Conservation (phyloP, 2,797 vertebrate genomes). For the Phrynocephalus guinanensis region DNA sequence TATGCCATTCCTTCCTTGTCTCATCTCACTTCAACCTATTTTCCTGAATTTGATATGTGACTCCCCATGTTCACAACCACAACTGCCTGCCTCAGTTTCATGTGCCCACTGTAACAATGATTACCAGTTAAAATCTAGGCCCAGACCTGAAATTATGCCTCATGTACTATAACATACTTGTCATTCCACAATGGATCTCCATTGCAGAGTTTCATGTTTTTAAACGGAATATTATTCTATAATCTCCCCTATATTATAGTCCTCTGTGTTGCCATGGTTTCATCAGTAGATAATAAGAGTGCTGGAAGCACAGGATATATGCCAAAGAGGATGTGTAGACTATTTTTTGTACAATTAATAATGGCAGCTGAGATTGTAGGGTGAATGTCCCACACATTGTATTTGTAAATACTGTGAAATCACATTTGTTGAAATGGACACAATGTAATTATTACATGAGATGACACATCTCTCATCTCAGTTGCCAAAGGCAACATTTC, state of each 20-base stretch:
- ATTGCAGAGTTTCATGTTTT: background rate
- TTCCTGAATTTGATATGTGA: background rate
- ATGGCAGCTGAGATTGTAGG: constrained; percentile 26
- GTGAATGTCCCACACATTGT: constrained; percentile 16
- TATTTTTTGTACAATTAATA: constrained; percentile 33
- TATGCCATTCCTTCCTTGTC: background rate
- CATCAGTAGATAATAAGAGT: constrained; percentile 1
- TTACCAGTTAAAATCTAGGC: background rate
- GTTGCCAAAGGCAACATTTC: background rate
- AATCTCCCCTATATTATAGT: background rate
- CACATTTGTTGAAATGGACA: background rate
- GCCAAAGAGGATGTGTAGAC: constrained; percentile 23
- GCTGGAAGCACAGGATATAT: constrained; percentile 38
- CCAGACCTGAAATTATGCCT: background rate
- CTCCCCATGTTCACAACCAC: background rate
- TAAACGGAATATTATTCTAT: background rate
- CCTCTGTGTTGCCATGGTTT: constrained; percentile 46
- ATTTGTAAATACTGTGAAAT: constrained; percentile 4
- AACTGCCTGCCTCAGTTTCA: background rate
- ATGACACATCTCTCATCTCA: background rate
- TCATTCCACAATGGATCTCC: background rate
- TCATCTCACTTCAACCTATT: no score
- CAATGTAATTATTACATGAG: background rate
- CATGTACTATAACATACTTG: background rate
- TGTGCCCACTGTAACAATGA: no score